Base-by-base conservation (phyloP, 2,113 vertebrate genomes). In the Haplochromis burtoni region DNA sequence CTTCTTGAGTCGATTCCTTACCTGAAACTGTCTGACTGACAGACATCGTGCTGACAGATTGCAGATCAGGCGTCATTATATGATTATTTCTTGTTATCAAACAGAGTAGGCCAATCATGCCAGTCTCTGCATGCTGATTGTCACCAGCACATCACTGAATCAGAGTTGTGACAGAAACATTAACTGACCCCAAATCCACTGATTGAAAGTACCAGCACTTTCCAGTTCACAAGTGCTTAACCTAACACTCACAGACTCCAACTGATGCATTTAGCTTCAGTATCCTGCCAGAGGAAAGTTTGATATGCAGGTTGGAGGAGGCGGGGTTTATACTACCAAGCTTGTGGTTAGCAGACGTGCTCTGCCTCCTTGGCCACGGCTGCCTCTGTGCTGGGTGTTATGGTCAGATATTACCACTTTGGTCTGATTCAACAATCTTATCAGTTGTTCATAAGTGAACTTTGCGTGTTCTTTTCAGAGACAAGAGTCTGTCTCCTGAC, bases 301-400 rank as follows among this genome's bases (percentile, higher is more conserved):
- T 66, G 17, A 63, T n/a, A 11, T 3, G 59, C 59, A 66, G 61
- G 31, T 12, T 3, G 31, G 31, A 35, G 61, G 17, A 66, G 10
- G 17, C 17, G 10, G 2, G 0, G 16, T 63, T n/a, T 35, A 66
- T 35, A n/a, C 2, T 35, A 35, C 10, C 16, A 35, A 66, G 31
- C 31, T 66, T 11, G 17, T 66, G 17, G 31, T 35, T 35, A 35
- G 17, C 31, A 63, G 31, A 2, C 4, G 31, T 66, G 61, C 61
- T 66, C 31, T 35, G 31, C 61, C 61, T 66, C 17, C 17, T 35
- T 35, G 31, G 31, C 17, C 61, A n/a, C 3, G 31, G 61, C 61
- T 66, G 31, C 61, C 61, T 66, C 10, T n/a, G 31, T 21, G 33
- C 11, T 38, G 33, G 33, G 38, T 71, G 40, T 0, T 71, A 7